Evolutionary conservation across 2,888 invertebrate species (phyloP).

Genomic region (Ornithoptera priamus): DNA sequence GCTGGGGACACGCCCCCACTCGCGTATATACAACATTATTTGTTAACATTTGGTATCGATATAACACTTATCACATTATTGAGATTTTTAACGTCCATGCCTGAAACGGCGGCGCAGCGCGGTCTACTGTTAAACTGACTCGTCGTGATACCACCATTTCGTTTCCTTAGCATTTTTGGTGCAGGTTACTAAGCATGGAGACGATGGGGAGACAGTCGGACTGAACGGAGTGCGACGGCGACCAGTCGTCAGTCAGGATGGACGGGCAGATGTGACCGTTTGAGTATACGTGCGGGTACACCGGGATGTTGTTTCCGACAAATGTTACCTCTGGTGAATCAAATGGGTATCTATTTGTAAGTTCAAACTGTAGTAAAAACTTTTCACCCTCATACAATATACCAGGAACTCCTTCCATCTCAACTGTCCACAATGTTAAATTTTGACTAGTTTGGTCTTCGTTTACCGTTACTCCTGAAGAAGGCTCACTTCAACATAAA

Average conservation of each 20-base stretch:
- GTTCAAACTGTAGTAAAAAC: conserved; percentile 97
- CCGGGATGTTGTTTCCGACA: conserved; percentile 95
- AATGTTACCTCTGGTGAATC: conserved; percentile 97
- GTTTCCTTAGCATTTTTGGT: no score
- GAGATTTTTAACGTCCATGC: conserved; percentile 75
- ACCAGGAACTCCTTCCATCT: conserved; percentile 95
- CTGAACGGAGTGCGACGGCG: conserved; percentile 97
- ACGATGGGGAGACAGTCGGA: conserved; percentile 98
- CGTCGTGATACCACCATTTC: conserved; percentile 43
- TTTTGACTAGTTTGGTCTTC: no score
- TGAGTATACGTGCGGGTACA: conserved; percentile 99
- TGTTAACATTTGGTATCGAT: conserved; percentile 44
- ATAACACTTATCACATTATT: conserved; percentile 75
- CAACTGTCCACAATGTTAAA: conserved; percentile 86
- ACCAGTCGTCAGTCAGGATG: conserved; percentile 99
- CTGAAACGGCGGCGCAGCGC: conserved; percentile 65
- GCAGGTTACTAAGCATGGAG: conserved; percentile 95
- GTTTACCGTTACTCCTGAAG: no score
- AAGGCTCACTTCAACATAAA: no score
- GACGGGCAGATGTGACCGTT: conserved; percentile 99
- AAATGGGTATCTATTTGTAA: conserved; percentile 97
- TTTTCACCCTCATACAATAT: conserved; percentile 98
- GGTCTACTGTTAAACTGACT: conserved; percentile 70
- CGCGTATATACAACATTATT: conserved; percentile 42
- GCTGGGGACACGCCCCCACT: conserved; percentile 27